These are phyloP conservation scores for Tricholauxania praeusta DNA, from an alignment of 2,888 invertebrate genomes.

Conservation along the genomic window DNA sequence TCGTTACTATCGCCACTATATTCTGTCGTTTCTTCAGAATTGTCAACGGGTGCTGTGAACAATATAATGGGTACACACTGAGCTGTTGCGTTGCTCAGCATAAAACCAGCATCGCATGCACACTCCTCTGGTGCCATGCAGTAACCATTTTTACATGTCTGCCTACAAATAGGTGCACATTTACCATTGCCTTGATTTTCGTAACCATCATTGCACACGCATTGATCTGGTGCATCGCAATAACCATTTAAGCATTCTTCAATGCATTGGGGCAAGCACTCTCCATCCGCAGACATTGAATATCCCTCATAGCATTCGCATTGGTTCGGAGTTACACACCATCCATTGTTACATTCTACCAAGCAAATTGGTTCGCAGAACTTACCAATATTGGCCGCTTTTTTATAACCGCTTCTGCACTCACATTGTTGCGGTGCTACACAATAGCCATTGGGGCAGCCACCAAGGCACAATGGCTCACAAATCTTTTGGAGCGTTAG, in stretches of 20 bases:
- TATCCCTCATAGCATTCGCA: slow-evolving; percentile 51
- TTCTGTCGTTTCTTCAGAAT: slow-evolving; percentile 1
- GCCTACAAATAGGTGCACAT: slow-evolving; percentile 48
- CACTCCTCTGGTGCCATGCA: slow-evolving; percentile 60
- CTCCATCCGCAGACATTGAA: not conserved
- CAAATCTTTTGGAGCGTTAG: no score
- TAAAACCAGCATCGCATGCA: slow-evolving; percentile 44
- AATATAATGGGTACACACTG: slow-evolving; percentile 33
- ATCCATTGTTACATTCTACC: slow-evolving; percentile 51
- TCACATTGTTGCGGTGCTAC: not conserved
- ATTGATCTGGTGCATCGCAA: slow-evolving; percentile 58
- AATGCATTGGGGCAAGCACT: slow-evolving; percentile 48
- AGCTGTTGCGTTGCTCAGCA: not conserved
- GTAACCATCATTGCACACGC: slow-evolving; percentile 51
- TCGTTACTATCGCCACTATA: not conserved
- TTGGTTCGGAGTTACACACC: slow-evolving; percentile 53
- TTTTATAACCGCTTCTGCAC: slow-evolving; percentile 66
- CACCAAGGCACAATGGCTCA: not conserved
- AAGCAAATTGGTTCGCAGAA: slow-evolving; percentile 47
- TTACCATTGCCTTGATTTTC: not conserved
- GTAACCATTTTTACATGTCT: slow-evolving; percentile 53
- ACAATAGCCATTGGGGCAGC: slow-evolving; percentile 1
- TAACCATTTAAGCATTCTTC: slow-evolving; percentile 57
- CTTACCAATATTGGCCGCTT: slow-evolving; percentile 72
- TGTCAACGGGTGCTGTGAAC: not conserved